Conservation (phyloP, 2,113 vertebrate genomes). For the Cyphomyrus plagiostoma region DNA sequence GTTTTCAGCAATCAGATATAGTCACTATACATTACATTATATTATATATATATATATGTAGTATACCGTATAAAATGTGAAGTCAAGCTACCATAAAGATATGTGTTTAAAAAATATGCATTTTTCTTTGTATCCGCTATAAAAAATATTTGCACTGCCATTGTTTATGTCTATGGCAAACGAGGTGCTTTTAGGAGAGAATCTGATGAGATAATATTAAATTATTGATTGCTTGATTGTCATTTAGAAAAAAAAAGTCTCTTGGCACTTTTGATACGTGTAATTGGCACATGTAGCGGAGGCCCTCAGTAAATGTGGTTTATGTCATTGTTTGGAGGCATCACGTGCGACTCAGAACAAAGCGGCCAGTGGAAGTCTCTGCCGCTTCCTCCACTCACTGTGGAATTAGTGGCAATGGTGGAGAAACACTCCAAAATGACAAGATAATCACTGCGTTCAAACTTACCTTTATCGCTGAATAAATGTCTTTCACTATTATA, state of each 20-base stretch:
- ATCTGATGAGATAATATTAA: constrained; percentile 33
- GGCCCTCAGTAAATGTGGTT: constrained; percentile 46
- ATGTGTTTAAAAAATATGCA: background rate
- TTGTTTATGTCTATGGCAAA: constrained; percentile 27
- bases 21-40: background rate
- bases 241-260: constrained; percentile 16
- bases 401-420: constrained; percentile 33
- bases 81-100: background rate
- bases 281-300: constrained; percentile 62
- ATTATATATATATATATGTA: background rate
- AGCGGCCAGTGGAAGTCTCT: constrained; percentile 58
- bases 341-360: constrained; percentile 65
- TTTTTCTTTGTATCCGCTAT: constrained; percentile 4
- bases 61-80: background rate
- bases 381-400: constrained; percentile 46
- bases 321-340: constrained; percentile 62
- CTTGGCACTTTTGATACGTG: constrained; percentile 57
- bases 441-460: constrained; percentile 72
- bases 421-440: constrained; percentile 56
- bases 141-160: background rate
- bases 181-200: constrained; percentile 8
- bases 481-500: constrained; percentile 59
- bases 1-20: background rate
- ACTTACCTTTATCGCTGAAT: constrained; percentile 63
- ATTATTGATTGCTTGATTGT: constrained; percentile 35